Percentiles rank a stretch among this genome's conserved stretches.
phyloP scores from a whole-genome alignment of 2,888 invertebrate genomes.

The Cataglyphis albicans region DNA sequence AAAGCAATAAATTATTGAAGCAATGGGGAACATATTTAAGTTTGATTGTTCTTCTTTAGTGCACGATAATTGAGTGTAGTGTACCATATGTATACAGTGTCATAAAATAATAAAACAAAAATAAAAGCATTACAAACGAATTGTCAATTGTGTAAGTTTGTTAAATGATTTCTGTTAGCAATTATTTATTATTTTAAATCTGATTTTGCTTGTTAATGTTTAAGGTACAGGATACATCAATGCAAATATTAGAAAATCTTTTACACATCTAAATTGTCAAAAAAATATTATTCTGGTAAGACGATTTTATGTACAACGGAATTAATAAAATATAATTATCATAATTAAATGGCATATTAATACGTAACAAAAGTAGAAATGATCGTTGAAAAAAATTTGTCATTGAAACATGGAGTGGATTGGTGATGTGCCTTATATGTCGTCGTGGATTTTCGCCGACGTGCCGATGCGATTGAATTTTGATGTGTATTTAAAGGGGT shows the following conservation, averaged over 20 bases:
- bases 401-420: conserved; percentile 4
- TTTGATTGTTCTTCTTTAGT: conserved; percentile 15
- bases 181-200: neutral
- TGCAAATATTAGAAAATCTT: neutral
- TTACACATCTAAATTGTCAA: neutral
- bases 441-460: conserved; percentile 59
- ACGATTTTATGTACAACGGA: neutral
- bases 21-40: neutral
- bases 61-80: conserved; percentile 20
- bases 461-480: conserved; percentile 64
- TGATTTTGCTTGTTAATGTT: neutral
- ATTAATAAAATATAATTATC: neutral
- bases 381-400: neutral
- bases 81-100: neutral
- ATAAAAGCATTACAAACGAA: neutral
- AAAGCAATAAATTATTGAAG: conserved; percentile 32
- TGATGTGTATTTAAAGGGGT: conserved; percentile 65
- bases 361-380: neutral
- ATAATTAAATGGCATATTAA: neutral
- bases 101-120: conserved; percentile 16
- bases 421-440: conserved; percentile 54
- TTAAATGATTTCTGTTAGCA: neutral
- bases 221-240: neutral
- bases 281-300: neutral
- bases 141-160: neutral